These are phyloP conservation scores for Clarias fuscus DNA, from an alignment of 2,797 vertebrate species.

Conservation along the genomic window DNA sequence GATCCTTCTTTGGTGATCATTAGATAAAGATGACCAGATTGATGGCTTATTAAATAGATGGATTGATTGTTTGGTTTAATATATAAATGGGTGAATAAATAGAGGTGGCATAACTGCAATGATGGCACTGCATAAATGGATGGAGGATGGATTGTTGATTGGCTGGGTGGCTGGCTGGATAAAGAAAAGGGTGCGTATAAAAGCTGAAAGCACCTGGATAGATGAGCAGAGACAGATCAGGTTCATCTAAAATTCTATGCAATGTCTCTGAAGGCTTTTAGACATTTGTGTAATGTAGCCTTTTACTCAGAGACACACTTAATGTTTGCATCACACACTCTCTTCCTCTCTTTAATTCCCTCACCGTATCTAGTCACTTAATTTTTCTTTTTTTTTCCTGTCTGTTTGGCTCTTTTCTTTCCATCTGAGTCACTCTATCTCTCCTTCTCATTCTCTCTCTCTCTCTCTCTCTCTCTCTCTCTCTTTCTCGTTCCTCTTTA, in stretches of 20 bases:
- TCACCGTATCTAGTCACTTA: background rate
- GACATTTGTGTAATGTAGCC: background rate
- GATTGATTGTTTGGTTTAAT: background rate
- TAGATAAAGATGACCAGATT: no score
- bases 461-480: background rate
- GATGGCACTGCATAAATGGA: background rate
- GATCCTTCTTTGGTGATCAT: no score
- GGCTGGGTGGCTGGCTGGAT: background rate
- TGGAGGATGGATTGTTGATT: background rate
- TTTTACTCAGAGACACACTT: conserved; percentile 8
- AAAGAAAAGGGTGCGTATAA: background rate
- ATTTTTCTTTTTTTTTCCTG: background rate
- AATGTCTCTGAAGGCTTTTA: background rate
- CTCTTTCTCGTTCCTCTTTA: background rate
- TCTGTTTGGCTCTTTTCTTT: background rate
- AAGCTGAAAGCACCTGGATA: background rate
- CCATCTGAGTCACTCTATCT: background rate
- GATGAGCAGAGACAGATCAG: background rate
- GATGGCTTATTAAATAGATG: background rate
- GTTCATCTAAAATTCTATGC: background rate
- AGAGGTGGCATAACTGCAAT: background rate
- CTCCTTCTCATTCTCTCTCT: background rate
- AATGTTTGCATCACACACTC: background rate
- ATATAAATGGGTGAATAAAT: no score
- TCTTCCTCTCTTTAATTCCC: background rate